Evolutionary conservation across 2,797 vertebrate species (phyloP).

Genomic region (Triplophysa bombifrons): DNA sequence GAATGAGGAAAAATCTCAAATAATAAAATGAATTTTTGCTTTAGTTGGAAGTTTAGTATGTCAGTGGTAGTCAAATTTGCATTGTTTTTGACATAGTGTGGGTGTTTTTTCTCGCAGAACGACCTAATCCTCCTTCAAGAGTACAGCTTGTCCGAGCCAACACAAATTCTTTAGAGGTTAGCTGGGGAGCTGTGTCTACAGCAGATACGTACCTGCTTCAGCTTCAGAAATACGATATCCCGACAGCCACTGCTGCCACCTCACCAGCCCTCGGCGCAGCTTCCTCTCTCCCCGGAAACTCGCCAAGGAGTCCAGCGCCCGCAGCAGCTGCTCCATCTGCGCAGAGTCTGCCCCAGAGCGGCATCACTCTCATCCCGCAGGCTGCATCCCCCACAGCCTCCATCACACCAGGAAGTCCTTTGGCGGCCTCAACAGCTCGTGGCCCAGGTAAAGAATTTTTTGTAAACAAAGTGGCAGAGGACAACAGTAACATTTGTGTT

Average conservation of each 20-base stretch:
- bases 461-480: too few species aligned
- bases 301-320: constrained; percentile 86
- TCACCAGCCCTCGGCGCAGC: constrained; percentile 81
- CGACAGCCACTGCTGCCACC: constrained; percentile 82
- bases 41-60: background rate
- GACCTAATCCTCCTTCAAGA: constrained; percentile 85
- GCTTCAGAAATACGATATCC: constrained; percentile 94
- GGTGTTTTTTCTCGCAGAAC: constrained; percentile 72
- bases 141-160: constrained; percentile 95
- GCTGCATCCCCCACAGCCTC: constrained; percentile 57
- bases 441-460: constrained; percentile 40
- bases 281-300: constrained; percentile 83
- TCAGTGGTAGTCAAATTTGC: background rate
- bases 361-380: constrained; percentile 77
- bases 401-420: constrained; percentile 66
- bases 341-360: constrained; percentile 83
- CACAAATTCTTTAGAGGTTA: constrained; percentile 92
- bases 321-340: constrained; percentile 80
- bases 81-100: background rate
- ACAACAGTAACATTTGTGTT: too few species aligned
- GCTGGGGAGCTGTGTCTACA: constrained; percentile 91
- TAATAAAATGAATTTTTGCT: background rate
- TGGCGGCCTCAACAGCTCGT: constrained; percentile 55
- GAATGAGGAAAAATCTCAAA: background rate
- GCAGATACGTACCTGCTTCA: constrained; percentile 92